These are phyloP conservation scores for Lepidocolaptes lacrymiger DNA, from an alignment of 2,797 vertebrate species.

Conservation along the genomic window DNA sequence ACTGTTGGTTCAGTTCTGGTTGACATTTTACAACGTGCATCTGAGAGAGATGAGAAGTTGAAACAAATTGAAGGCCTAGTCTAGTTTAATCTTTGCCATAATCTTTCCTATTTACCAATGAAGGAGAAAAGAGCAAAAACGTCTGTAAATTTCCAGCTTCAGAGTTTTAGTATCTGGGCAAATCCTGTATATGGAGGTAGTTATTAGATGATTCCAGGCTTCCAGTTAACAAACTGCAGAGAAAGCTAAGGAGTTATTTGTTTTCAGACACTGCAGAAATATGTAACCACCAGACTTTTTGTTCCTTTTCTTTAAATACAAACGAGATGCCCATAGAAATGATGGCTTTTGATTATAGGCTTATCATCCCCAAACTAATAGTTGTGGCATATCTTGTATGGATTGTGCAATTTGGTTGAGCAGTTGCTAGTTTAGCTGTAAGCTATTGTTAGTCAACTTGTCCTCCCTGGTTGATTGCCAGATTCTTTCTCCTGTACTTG, in stretches of 20 bases:
- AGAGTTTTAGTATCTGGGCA: neutral
- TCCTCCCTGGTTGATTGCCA: neutral
- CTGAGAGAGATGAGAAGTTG: neutral
- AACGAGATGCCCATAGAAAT: neutral
- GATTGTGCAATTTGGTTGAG: neutral
- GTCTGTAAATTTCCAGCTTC: neutral
- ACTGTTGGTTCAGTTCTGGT: neutral
- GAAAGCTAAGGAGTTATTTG: neutral
- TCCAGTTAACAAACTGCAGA: neutral
- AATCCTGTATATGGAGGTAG: neutral
- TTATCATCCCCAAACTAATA: neutral
- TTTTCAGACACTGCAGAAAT: neutral
- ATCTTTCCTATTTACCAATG: neutral
- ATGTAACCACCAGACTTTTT: neutral
- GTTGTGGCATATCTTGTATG: neutral
- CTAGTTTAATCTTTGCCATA: neutral
- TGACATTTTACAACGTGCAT: neutral
- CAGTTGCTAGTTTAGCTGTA: slow-evolving; percentile 29
- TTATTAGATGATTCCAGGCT: neutral
- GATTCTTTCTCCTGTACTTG: neutral
- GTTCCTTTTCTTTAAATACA: neutral
- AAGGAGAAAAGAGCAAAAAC: neutral
- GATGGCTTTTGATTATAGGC: neutral
- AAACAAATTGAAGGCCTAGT: neutral
- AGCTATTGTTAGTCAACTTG: neutral